These are phyloP conservation scores for Euthynnus affinis DNA, from an alignment of 2,797 vertebrate genomes.

Conservation along the genomic window DNA sequence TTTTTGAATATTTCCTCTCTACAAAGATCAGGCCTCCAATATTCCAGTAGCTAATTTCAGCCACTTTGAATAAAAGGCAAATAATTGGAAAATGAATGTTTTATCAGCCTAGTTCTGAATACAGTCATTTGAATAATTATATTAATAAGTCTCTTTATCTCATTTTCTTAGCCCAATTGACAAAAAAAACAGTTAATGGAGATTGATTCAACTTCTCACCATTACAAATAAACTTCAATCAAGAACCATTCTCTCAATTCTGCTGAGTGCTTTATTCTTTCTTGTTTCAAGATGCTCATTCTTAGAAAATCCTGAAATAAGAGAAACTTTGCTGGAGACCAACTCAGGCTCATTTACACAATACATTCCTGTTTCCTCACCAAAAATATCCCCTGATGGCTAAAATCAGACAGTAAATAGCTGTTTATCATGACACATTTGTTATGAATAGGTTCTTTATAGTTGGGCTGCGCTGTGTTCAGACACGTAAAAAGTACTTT, in stretches of 20 bases:
- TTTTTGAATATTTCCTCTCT: not conserved
- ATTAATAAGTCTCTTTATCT: not conserved
- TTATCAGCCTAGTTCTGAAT: not conserved
- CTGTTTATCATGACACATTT: not conserved
- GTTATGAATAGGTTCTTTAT: not conserved
- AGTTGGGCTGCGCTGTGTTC: not conserved
- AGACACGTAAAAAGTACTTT: not conserved
- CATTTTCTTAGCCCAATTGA: not conserved
- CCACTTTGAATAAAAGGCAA: not conserved
- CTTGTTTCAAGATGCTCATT: not conserved
- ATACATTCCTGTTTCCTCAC: not conserved
- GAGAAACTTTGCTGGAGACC: not conserved
- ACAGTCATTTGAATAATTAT: not conserved
- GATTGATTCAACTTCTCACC: not conserved
- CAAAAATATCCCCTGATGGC: not conserved
- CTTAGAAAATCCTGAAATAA: not conserved
- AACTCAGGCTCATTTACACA: not conserved
- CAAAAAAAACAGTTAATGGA: not conserved
- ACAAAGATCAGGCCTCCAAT: not conserved
- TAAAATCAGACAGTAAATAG: not conserved
- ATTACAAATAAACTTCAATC: no score
- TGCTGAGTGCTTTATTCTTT: not conserved
- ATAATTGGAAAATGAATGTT: not conserved
- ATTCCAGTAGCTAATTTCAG: not conserved
- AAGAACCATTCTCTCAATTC: not conserved